Base-by-base conservation (phyloP, 2,888 invertebrate species). In the Trissolcus brochymenae region DNA sequence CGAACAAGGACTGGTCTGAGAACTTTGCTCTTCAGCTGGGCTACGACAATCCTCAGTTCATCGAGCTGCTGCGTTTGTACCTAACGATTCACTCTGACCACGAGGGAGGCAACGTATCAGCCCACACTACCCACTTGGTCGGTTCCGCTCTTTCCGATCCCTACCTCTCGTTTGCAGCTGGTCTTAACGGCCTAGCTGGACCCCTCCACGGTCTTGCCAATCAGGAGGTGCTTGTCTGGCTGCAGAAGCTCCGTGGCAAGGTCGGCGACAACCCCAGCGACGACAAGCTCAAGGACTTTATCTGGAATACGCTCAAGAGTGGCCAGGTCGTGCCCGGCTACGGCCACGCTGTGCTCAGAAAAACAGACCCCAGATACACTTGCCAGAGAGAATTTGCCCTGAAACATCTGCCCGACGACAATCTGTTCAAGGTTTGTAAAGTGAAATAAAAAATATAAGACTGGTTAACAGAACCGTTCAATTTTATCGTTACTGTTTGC, bases 321-420 rank as follows among this genome's bases (percentile, higher is more conserved):
- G 98, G 98, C 79, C 97, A 97, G 90, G 98, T 98, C n/a, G 96
- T 98, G 51, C 98, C 98, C 61, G 98, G 98, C 56, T 98, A 97
- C 87, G 98, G 98, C 40, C 98, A 98, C 89, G 98, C 98, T 82
- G 98, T 98, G 0, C 92, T 98, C 80, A 93, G 98, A 84, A 98
- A 98, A 90, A 98, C 98, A 79, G 98, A 98, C 90, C 98, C 92
- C 82, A 95, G 92, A 87, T 98, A 98, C 90, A 94, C 94, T 9
- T 97, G 97, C 90, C 98, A 98, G 90, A 92, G 97, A 82, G 97
- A 98, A 89, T 98, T 98, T 90, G 97, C 98, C 17, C 91, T 95
- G 85, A 97, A 98, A 90, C 96, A 98, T 90, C 90, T 98, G 86
- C 98, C 98, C 64, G 93, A 98, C 85, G 98, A 98, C 90, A 94